Base-by-base conservation (phyloP, 2,888 invertebrate genomes). In the Orthosia gracilis region DNA sequence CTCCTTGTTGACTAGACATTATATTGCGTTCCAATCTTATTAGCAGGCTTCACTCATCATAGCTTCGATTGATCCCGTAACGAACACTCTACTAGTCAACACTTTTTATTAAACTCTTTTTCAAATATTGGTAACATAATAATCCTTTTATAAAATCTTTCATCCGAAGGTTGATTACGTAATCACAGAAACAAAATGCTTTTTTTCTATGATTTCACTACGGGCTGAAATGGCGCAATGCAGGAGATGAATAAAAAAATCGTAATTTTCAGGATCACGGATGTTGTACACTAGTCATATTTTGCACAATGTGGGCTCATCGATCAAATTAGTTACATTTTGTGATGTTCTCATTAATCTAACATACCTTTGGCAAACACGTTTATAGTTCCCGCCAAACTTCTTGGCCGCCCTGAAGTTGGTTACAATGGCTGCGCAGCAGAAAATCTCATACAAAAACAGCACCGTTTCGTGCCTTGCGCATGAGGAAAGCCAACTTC, bases 1-100 rank as follows among this genome's bases (percentile, higher is more conserved):
- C 13, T 23, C 40, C 67, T 75, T 76, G 69, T 80, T 82, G 65
- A 63, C 52, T 73, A 73, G 47, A 54, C 66, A 45, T 63, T 62
- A 52, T 61, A 58, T n/a, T 45, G 45, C 64, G 61, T 73, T 78
- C 73, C 63, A 78, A 73, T 57, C 55, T 61, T 50, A 76, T 72
- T 79, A 62, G 40, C 45, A 57, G 63, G 76, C 67, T 78, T 74
- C 78, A 83, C 31, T 57, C 50, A 66, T 26, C 55, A 65, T 40
- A 57, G n/a, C 61, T 73, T 62, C n/a, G 5, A 57, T 52, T 21
- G 18, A 31, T 57, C 17, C 45, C 26, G 21, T 69, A 13, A 61
- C 18, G 18, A 49, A 57, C 62, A 49, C 13, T 66, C 15, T 23
- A 3, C 13, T 67, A 7, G 12, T 31, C 18, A 50, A 52, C 47